Evolutionary conservation across 2,113 vertebrate genomes (phyloP).

Genomic region (Tupaia tana): DNA sequence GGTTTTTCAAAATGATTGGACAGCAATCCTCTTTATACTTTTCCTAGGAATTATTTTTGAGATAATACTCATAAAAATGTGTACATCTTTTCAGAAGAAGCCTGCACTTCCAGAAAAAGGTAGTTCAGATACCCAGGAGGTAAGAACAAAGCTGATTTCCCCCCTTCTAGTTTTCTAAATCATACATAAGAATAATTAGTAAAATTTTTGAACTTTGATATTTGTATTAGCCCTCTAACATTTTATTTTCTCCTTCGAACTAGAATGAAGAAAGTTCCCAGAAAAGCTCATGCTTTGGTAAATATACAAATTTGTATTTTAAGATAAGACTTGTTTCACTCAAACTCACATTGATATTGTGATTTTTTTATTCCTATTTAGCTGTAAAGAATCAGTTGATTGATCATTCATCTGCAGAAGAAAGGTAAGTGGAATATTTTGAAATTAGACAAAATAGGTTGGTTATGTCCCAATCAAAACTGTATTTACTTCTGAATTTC

Average conservation of each 20-base stretch:
- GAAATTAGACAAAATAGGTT: slow-evolving; percentile 18
- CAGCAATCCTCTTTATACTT: slow-evolving; percentile 56
- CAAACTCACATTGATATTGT: slow-evolving; percentile 7
- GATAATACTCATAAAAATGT: slow-evolving; percentile 61
- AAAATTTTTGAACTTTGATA: slow-evolving; percentile 3
- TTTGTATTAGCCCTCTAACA: slow-evolving; percentile 43
- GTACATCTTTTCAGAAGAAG: slow-evolving; percentile 52
- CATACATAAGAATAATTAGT: background rate
- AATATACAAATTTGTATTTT: slow-evolving; percentile 56
- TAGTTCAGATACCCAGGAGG: slow-evolving; percentile 16
- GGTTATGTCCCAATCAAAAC: slow-evolving; percentile 8
- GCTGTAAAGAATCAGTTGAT: slow-evolving; percentile 8
- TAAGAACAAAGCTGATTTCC: slow-evolving; percentile 46
- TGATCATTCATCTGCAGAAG: background rate
- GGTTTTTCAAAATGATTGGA: slow-evolving; percentile 67
- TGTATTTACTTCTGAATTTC: slow-evolving; percentile 9
- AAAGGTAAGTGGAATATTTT: slow-evolving; percentile 66
- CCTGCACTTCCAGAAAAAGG: background rate
- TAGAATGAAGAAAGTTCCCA: slow-evolving; percentile 51
- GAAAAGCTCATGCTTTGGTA: slow-evolving; percentile 55
- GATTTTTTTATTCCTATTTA: slow-evolving; percentile 36
- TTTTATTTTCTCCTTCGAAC: slow-evolving; percentile 56
- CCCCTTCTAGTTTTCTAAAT: slow-evolving; percentile 19
- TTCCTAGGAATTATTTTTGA: slow-evolving; percentile 70
- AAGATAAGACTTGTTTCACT: slow-evolving; percentile 18